A percentile compares a stretch with the other conserved stretches of the same genome.
These are phyloP conservation scores for Phortica magna DNA, from an alignment of 2,888 invertebrate species.

Conservation along the genomic window DNA sequence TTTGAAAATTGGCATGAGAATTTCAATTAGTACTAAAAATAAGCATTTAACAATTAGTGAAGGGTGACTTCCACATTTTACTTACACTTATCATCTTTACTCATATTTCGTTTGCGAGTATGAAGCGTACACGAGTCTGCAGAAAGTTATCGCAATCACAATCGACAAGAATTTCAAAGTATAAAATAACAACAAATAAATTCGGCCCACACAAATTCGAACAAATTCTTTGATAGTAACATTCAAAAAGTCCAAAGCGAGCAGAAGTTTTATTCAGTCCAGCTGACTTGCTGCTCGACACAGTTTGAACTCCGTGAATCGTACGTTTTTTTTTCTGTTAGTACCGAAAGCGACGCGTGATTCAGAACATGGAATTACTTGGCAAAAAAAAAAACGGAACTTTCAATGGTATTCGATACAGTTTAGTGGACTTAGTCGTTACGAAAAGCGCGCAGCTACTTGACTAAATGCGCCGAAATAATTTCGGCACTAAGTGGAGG, in stretches of 20 bases:
- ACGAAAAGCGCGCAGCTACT: slow-evolving; percentile 12
- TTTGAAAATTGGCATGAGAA: neutral
- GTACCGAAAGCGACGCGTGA: no score
- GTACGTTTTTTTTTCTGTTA: no score
- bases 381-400: neutral
- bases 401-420: neutral
- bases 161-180: neutral
- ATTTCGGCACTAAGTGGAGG: slow-evolving; percentile 17
- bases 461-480: slow-evolving; percentile 10
- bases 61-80: slow-evolving; percentile 41
- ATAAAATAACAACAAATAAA: neutral
- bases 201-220: neutral
- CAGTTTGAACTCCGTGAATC: no score
- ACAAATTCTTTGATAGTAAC: neutral
- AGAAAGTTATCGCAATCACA: neutral
- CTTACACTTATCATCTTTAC: slow-evolving; percentile 76
- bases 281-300: no score
- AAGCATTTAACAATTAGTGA: neutral
- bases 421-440: neutral
- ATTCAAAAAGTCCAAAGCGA: neutral
- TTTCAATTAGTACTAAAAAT: neutral
- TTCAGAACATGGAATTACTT: neutral
- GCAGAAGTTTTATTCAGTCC: neutral
- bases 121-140: neutral
- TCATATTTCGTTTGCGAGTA: slow-evolving; percentile 61